Evolutionary conservation across 2,888 invertebrate species (phyloP).

Genomic region (Helicoverpa assulta): DNA sequence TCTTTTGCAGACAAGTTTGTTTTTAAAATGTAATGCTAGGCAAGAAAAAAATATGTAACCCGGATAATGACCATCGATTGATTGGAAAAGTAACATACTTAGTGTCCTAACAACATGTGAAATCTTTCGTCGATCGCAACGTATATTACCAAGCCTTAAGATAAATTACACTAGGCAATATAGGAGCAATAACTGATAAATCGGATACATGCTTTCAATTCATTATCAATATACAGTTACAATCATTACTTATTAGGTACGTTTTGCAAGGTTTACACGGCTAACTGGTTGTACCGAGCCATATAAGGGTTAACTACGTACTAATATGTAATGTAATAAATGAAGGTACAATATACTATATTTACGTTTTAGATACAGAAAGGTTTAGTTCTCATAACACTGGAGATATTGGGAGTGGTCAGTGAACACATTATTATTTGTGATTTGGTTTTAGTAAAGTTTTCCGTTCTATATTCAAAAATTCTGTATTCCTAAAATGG

Average conservation of each 20-base stretch:
- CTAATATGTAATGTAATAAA: constrained; percentile 2
- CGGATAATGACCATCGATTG: background rate
- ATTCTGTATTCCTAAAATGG: too few species aligned
- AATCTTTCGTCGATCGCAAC: background rate
- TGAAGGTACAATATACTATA: background rate
- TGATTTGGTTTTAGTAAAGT: background rate
- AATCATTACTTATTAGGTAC: constrained; percentile 7
- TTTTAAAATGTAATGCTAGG: too few species aligned
- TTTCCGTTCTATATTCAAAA: too few species aligned
- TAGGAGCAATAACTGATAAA: constrained; percentile 3
- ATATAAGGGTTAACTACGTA: constrained; percentile 20
- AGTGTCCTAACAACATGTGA: background rate
- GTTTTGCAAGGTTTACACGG: constrained; percentile 32
- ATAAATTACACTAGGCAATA: background rate
- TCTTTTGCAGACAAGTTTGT: too few species aligned
- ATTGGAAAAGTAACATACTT: background rate
- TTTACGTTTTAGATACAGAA: background rate
- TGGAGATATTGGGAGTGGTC: background rate
- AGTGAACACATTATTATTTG: background rate
- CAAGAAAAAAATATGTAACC: background rate
- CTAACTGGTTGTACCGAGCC: constrained; percentile 16
- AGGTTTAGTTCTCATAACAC: constrained; percentile 4
- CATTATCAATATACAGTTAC: constrained; percentile 11
- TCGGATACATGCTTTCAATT: background rate
- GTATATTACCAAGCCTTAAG: background rate